Evolutionary conservation across 2,113 vertebrate genomes (phyloP), one percentile per base, ranked within the genome.

Genomic region (Pseudorasbora parva): DNA sequence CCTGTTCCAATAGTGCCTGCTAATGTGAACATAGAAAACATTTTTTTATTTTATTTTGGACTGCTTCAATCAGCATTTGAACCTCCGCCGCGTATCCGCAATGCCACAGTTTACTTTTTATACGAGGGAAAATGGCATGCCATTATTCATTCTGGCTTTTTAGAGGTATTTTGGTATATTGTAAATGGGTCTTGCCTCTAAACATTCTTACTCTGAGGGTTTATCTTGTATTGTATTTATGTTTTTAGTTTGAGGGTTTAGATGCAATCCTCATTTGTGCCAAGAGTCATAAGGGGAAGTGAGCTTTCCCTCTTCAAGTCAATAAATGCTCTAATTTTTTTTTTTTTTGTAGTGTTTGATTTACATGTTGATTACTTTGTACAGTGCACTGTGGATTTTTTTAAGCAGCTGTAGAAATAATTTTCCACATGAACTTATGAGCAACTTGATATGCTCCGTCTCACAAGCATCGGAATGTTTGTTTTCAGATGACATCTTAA

Each of bases 271-370:
- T 80, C 78, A 81, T 54, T 47, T 76, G 43, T 47, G 17, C 74
- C 75, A 69, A 82, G 62, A 45, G 64, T 33, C 37, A 30, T 21
- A 17, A 14, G 66, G 33, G 68, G 62, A 79, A 66, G 41, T 17
- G 6, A n/a, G 7, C 23, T 30, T 85, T 85, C 60, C 23, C 62
- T 81, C 17, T 21, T 64, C 25, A 76, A 69, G 45, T 76, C 49
- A 85, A 77, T 85, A 84, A 85, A 85, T n/a, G 51, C 14, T 23
- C 49, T 43, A 14, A 47, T 87, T 77, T 84, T 77, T 84, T 84
- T 87, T 77, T 84, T 77, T 84, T 84, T 11, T 77, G 62, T 71
- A 73, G 30, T 43, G 9, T 8, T 71, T 72, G 62, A 33, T 10
- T 37, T 43, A 27, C 27, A 60, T 68, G 57, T 72, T 80, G 62